Evolutionary conservation across 2,797 vertebrate species (phyloP).

Genomic region (Propithecus deckenii): DNA sequence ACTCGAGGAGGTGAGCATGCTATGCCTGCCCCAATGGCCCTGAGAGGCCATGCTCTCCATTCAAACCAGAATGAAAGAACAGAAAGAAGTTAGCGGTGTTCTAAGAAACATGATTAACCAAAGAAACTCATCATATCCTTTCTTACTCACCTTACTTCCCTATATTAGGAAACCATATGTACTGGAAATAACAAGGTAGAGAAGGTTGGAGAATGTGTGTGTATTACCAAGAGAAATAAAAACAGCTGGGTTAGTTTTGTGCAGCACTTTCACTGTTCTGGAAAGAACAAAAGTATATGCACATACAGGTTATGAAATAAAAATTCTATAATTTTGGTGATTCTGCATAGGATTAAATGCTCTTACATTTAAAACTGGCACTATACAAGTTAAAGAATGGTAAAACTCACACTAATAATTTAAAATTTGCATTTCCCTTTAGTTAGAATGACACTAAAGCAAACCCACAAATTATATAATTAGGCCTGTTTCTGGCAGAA

Average conservation of each 20-base stretch:
- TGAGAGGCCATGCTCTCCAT: neutral
- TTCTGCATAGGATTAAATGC: neutral
- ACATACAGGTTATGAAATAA: neutral
- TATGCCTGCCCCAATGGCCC: neutral
- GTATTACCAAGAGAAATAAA: neutral
- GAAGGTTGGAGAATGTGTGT: neutral
- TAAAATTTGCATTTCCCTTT: neutral
- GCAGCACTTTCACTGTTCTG: neutral
- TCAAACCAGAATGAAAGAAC: neutral
- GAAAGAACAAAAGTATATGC: neutral
- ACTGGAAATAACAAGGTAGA: neutral
- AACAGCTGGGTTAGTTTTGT: neutral
- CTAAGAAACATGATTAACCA: neutral
- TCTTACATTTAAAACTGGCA: neutral
- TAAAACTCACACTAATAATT: neutral
- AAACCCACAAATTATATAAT: neutral
- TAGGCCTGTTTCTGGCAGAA: neutral
- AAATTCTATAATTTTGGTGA: neutral
- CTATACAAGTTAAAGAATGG: neutral
- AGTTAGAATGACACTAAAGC: neutral
- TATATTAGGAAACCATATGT: neutral
- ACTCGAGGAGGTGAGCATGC: neutral
- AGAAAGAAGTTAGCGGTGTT: neutral
- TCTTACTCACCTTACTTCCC: neutral
- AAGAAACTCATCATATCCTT: neutral